Evolutionary conservation across 2,113 vertebrate genomes (phyloP).

Genomic region (Origma solitaria): DNA sequence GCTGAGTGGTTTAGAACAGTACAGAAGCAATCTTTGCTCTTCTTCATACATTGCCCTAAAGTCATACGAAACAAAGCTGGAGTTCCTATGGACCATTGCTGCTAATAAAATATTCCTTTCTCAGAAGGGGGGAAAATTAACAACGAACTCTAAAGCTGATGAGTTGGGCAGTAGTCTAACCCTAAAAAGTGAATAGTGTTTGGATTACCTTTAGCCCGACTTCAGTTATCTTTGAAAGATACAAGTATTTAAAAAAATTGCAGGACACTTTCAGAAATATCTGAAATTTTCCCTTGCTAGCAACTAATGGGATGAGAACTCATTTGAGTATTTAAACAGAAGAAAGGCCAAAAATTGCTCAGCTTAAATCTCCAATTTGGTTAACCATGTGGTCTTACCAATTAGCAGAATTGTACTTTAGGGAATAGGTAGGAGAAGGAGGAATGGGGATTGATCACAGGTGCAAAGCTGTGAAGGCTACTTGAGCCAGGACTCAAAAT

Average conservation of each 20-base stretch:
- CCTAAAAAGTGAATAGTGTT: neutral
- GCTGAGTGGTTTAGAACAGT: neutral
- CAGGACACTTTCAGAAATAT: neutral
- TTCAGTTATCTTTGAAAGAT: neutral
- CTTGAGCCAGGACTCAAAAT: neutral
- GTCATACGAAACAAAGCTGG: neutral
- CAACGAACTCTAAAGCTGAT: neutral
- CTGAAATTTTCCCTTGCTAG: neutral
- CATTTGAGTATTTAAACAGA: neutral
- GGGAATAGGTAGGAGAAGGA: neutral
- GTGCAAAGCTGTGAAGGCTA: neutral
- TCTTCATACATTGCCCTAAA: neutral
- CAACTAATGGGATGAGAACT: neutral
- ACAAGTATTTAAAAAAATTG: neutral
- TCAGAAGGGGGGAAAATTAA: neutral
- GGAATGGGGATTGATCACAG: neutral
- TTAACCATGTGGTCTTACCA: neutral
- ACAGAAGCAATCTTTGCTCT: neutral
- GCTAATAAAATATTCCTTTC: neutral
- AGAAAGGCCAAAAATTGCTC: rapidly evolving
- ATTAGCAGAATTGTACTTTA: neutral
- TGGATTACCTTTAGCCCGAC: neutral
- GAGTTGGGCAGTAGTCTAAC: neutral
- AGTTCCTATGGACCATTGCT: neutral
- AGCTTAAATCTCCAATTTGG: neutral